Evolutionary conservation across 2,113 vertebrate genomes (phyloP).

Genomic region (Gasterosteus aculeatus): DNA sequence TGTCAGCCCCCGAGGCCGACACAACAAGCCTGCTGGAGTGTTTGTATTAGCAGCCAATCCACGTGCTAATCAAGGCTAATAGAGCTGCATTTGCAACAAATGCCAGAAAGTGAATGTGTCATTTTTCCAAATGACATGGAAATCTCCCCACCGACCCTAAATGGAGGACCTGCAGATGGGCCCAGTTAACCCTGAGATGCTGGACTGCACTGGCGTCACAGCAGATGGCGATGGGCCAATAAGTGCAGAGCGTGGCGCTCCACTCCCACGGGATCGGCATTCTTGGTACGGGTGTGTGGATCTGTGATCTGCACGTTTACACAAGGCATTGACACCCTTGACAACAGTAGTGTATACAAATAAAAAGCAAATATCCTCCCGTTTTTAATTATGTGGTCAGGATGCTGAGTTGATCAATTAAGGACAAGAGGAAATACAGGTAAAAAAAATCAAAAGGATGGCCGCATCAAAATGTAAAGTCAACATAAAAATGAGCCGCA

Average conservation of each 20-base stretch:
- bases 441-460: neutral
- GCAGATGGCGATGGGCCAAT: constrained; percentile 25
- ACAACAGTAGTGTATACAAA: neutral
- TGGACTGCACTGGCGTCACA: constrained; percentile 30
- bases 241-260: neutral
- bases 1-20: constrained; percentile 26
- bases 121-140: neutral
- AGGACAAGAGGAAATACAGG: neutral
- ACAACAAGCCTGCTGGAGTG: constrained; percentile 35
- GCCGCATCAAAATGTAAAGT: neutral
- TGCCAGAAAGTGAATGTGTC: neutral
- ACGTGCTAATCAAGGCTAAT: constrained; percentile 53
- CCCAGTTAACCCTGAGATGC: neutral
- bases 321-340: neutral
- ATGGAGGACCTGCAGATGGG: constrained; percentile 2
- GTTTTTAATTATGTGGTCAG: neutral
- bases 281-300: constrained; percentile 30
- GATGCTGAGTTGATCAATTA: neutral
- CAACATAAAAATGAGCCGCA: neutral
- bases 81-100: constrained; percentile 32
- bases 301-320: constrained; percentile 1
- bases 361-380: neutral
- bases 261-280: constrained; percentile 11
- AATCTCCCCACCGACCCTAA: neutral
- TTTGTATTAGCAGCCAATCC: constrained; percentile 41